Percentiles rank a stretch among this genome's conserved stretches.
These are phyloP conservation scores for Crocodylus rhombifer DNA, from an alignment of 2,797 vertebrate species.

Conservation along the genomic window DNA sequence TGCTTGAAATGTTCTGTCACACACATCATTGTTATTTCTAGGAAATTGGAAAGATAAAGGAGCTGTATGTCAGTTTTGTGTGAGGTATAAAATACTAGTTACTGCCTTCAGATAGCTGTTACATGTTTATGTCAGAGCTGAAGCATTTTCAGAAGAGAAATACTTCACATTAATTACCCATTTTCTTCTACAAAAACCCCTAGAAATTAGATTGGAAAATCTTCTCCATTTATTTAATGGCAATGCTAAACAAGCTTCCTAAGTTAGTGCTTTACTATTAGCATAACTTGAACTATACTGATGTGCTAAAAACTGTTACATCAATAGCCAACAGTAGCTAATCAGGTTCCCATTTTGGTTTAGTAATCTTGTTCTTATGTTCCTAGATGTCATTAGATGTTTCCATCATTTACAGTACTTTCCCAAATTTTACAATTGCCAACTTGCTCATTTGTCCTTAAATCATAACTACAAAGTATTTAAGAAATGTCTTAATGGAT, in stretches of 20 bases:
- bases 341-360: constrained; percentile 19
- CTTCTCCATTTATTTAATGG: constrained; percentile 44
- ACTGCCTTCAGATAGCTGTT: constrained; percentile 63
- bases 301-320: constrained; percentile 35
- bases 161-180: constrained; percentile 52
- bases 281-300: not conserved
- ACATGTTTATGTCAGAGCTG: constrained; percentile 32
- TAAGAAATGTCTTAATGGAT: not conserved
- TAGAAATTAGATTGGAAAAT: constrained; percentile 44
- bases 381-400: not conserved
- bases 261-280: not conserved
- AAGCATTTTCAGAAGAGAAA: constrained; percentile 37
- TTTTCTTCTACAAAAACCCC: constrained; percentile 59
- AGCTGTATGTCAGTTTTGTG: constrained; percentile 47
- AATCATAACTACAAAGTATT: not conserved
- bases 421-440: not conserved
- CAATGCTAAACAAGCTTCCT: constrained; percentile 39
- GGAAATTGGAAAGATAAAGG: constrained; percentile 6
- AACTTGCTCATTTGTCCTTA: not conserved
- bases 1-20: constrained; percentile 55
- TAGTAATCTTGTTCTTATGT: not conserved
- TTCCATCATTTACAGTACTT: not conserved
- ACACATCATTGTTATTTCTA: constrained; percentile 62
- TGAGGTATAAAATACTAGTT: constrained; percentile 50
- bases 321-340: not conserved